Conservation (phyloP, 2,888 invertebrate species). For the Oscheius sp. region DNA sequence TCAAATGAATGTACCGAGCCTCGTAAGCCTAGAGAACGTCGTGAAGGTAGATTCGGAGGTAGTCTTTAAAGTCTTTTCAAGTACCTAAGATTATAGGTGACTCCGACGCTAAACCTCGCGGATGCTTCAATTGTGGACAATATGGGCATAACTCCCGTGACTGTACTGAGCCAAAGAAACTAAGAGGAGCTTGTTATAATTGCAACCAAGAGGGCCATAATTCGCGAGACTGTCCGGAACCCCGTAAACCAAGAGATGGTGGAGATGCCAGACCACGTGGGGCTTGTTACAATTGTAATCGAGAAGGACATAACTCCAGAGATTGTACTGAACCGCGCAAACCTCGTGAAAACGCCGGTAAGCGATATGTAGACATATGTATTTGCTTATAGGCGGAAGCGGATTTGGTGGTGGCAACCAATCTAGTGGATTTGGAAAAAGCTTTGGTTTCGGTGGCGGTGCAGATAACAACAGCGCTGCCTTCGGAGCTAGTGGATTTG, state of each 20-base stretch:
- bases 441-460: conserved; percentile 3
- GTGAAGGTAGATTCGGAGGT: background rate
- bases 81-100: conserved; percentile 25
- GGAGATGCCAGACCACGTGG: conserved; percentile 7
- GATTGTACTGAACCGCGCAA: no score
- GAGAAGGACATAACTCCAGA: no score
- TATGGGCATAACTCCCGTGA: conserved; percentile 54
- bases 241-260: conserved; percentile 25
- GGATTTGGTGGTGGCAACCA: no score
- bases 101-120: conserved; percentile 4
- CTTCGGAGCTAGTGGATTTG: background rate
- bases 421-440: background rate
- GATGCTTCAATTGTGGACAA: conserved; percentile 56
- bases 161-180: conserved; percentile 44
- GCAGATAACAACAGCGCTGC: background rate
- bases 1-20: no score
- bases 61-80: conserved; percentile 23
- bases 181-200: conserved; percentile 40
- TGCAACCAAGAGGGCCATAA: conserved; percentile 25
- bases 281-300: conserved; percentile 41
- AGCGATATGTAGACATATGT: no score
- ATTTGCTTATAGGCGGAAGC: no score
- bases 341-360: no score
- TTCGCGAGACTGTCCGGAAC: conserved; percentile 49
- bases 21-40: no score